Base-by-base conservation (phyloP, 2,797 vertebrate genomes). In the Crenuchus spilurus region DNA sequence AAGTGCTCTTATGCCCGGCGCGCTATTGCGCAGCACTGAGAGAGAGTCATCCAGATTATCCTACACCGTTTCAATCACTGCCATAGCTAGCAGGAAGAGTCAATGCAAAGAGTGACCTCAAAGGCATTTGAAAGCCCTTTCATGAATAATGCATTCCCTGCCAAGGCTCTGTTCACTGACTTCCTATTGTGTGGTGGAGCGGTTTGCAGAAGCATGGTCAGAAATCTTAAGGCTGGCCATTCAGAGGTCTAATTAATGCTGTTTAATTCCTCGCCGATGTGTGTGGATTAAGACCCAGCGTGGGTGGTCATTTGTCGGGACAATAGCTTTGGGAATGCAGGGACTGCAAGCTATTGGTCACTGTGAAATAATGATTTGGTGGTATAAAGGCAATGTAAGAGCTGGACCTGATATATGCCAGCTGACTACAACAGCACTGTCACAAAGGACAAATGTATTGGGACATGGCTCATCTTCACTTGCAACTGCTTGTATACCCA, bases 311-410 rank as follows among this genome's bases (percentile, higher is more conserved):
- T 73, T 61, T 74, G 18, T 28, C 16, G 44, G 31, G 33, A 44
- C 49, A 60, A 42, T 37, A 49, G 51, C 4, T 26, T 24, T 52
- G 24, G 58, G 33, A 62, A 80, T 18, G 35, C 18, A 24, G 18
- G 22, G 10, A 35, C 26, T 39, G 35, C 28, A n/a, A 30, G 8
- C 31, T 51, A 63, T 8, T 64, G 70, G 46, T 64, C 35, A 28
- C 10, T 10, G 26, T 31, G 31, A 61, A 72, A 72, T 54, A 62
- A 72, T 63, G 10, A 26, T 42, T 64, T 64, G 33, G 26, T 77
- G 83, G 46, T 83, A 75, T 76, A 72, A 71, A 61, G 81, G 83
- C 81, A 78, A 87, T 79, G 73, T 82, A 82, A 77, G 49, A 55
- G 58, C 35, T 30, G 35, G 22, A n/a, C 11, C 37, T 41, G 37